These are phyloP conservation scores for Malurus melanocephalus DNA, from an alignment of 2,113 vertebrate genomes.

Conservation along the genomic window DNA sequence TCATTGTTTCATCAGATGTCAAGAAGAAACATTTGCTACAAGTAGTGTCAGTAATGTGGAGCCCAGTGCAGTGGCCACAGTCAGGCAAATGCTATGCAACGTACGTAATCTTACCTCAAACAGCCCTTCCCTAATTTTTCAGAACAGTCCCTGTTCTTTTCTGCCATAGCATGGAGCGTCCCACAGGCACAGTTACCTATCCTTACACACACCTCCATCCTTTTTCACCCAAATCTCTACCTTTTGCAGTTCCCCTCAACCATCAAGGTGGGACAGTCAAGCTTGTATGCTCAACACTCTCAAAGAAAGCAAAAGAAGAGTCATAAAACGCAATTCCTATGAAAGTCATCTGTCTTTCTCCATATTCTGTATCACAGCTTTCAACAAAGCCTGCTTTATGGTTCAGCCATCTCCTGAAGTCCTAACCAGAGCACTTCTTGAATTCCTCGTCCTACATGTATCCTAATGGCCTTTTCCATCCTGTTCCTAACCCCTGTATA, in stretches of 20 bases:
- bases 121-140: not conserved
- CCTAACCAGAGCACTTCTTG: not conserved
- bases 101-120: not conserved
- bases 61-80: accelerated
- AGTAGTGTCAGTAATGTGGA: accelerated
- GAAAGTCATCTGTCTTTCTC: not conserved
- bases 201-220: not conserved
- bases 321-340: not conserved
- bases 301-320: not conserved
- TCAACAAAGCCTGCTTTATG: not conserved
- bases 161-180: accelerated
- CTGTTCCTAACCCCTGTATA: not conserved
- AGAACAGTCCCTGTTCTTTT: not conserved
- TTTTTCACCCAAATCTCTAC: not conserved
- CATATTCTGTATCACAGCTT: not conserved
- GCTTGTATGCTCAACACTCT: not conserved
- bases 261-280: not conserved
- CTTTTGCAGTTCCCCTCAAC: not conserved
- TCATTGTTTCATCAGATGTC: not conserved
- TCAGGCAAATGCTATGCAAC: not conserved
- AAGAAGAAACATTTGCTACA: not conserved
- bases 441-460: not conserved
- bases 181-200: not conserved
- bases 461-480: not conserved
- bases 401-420: not conserved